A percentile compares a stretch with the other conserved stretches of the same genome.
These are phyloP conservation scores for Caenorhabditis elegans DNA, from an alignment of 1,140 invertebrate genomes.

Conservation along the genomic window WBcel235 BX284602.5:9956001-9956500, in stretches of 20 bases:
- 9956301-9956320: neutral
- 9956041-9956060: too few species aligned
- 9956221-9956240: too few species aligned
- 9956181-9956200: neutral
- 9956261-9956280: neutral
- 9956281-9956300: neutral
- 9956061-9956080: neutral
- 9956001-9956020: too few species aligned
- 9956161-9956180: neutral
- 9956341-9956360: neutral
- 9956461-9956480: too few species aligned
- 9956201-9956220: too few species aligned
- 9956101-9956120: constrained; percentile 12
- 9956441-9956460: too few species aligned
- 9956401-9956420: neutral
- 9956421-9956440: neutral
- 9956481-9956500: too few species aligned
- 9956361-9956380: constrained; percentile 2
- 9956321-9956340: constrained; percentile 31
- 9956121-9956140: neutral
- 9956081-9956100: neutral
- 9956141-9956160: neutral
- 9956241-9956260: too few species aligned
- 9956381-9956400: constrained; percentile 19
- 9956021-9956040: too few species aligned